phyloP scores from a whole-genome alignment of 35 echinoderm and acorn worm species.

The Hemicentrotus pulcherrimus region DNA sequence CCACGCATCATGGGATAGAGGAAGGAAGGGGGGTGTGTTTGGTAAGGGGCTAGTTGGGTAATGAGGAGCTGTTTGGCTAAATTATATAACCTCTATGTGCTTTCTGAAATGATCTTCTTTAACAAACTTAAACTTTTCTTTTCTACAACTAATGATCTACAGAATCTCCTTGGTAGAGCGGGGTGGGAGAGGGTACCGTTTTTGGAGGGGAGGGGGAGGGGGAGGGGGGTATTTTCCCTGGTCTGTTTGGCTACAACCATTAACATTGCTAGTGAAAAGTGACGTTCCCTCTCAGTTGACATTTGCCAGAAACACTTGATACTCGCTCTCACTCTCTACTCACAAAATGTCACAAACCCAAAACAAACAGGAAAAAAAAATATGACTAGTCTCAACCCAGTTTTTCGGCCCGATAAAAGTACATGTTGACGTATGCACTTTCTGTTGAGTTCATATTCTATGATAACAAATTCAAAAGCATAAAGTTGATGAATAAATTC shows the following conservation, averaged over 20 bases:
- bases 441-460: slow-evolving; percentile 8
- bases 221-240: background rate
- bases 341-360: slow-evolving; percentile 40
- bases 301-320: slow-evolving; percentile 41
- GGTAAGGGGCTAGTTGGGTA: background rate
- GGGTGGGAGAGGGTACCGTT: too few species aligned
- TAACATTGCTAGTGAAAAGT: slow-evolving; percentile 27
- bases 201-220: background rate
- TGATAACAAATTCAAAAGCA: slow-evolving; percentile 24
- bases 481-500: slow-evolving; percentile 17
- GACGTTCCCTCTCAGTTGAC: slow-evolving; percentile 11
- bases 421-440: slow-evolving; percentile 33
- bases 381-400: slow-evolving; percentile 23
- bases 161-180: background rate
- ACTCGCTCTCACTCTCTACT: background rate
- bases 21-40: background rate
- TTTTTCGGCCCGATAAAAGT: background rate
- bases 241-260: background rate
- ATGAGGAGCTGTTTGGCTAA: background rate
- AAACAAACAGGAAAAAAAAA: slow-evolving; percentile 41
- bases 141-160: background rate
- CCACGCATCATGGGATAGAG: background rate
- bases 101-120: background rate
- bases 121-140: background rate
- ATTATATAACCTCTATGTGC: background rate